Base-by-base conservation (phyloP, 2,888 invertebrate species). In the Dryobotodes eremita region DNA sequence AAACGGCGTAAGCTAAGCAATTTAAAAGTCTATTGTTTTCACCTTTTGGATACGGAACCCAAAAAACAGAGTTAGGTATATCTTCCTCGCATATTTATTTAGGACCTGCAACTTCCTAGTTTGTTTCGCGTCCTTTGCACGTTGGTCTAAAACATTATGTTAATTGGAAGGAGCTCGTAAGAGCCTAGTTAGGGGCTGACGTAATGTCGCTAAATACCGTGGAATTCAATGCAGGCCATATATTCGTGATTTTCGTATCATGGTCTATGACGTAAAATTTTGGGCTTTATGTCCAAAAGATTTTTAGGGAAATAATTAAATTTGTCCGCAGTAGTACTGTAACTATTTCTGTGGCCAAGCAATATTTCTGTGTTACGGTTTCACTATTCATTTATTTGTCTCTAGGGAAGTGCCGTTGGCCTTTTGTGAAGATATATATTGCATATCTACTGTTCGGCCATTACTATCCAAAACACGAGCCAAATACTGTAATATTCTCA, bases 101-200 rank as follows among this genome's bases (percentile, higher is more conserved):
- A 89, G 89, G 89, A 82, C 64, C 70, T 79, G 71, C 72, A 83
- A 85, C 82, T 83, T 84, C 77, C 79, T 85, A 85, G 86, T 82
- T 86, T 74, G 75, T 62, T 75, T 76, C 55, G 50, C 65, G 79
- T 80, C 73, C 74, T 64, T 75, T 72, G 68, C 36, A 74, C 77
- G 88, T 84, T 82, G 79, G 71, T 75, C 81, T 75, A 78, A 81
- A 89, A 79, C 82, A 85, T 86, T 88, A 89, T 87, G 89, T 80
- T 89, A 82, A 90, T 89, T 89, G 46, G 72, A 79, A 46, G 59
- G 57, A 85, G 69, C 65, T 68, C 71, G 78, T 84, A 77, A 83
- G 74, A 79, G 72, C n/a, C 75, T 75, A 78, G 74, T 85, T 80
- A 70, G 11, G 10, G 46, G 53, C 26, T 85, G 72, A 71, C 53